A percentile compares a stretch with the other conserved stretches of the same genome.
Evolutionary conservation across 2,113 vertebrate genomes (phyloP).

Genomic region (Emydocephalus ijimae): DNA sequence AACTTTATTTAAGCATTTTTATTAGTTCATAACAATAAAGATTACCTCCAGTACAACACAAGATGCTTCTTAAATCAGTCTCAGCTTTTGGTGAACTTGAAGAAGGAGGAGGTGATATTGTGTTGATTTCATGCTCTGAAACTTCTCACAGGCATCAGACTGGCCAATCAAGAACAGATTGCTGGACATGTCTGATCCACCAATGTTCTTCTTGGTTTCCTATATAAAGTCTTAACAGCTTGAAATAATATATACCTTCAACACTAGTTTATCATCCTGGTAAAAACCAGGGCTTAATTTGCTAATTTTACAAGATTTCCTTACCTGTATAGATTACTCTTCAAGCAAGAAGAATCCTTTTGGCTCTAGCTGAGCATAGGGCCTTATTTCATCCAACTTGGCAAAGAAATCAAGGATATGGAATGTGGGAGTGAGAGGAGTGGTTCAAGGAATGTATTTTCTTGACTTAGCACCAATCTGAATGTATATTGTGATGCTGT

Average conservation of each 20-base stretch:
- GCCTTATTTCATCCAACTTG: neutral
- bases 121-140: neutral
- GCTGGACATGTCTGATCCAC: neutral
- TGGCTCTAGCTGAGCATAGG: neutral
- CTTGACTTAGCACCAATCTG: neutral
- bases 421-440: neutral
- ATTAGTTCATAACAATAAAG: neutral
- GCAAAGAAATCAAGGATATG: neutral
- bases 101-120: neutral
- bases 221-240: neutral
- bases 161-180: neutral
- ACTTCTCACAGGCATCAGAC: neutral
- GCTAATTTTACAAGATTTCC: neutral
- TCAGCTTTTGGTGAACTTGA: neutral
- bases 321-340: neutral
- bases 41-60: neutral
- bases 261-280: neutral
- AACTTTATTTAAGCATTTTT: too few species aligned
- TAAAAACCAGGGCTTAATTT: neutral
- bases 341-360: neutral
- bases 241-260: neutral
- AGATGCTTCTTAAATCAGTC: neutral
- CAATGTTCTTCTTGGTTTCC: neutral
- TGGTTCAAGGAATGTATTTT: neutral
- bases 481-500: neutral